Conservation (phyloP, 2,113 vertebrate species). For the western clawed frog (Xenopus tropicalis) region DNA sequence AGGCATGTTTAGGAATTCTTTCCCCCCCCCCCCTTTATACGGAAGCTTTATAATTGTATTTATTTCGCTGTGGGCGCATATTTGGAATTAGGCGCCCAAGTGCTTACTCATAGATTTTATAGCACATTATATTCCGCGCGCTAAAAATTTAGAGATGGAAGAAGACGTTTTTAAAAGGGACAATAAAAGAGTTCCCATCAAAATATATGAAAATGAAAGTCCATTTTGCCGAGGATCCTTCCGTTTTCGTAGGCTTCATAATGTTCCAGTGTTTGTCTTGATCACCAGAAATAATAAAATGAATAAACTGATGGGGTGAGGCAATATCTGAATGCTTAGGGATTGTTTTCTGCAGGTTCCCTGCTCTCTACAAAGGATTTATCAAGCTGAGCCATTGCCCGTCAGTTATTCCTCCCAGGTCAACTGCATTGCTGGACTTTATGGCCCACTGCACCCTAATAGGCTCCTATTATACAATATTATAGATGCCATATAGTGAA, state of each 20-base stretch:
- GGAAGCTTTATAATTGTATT: not conserved
- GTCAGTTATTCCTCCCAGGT: too few relatives aligned
- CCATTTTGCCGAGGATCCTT: not conserved
- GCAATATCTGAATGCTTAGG: too few relatives aligned
- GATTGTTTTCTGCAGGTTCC: too few relatives aligned
- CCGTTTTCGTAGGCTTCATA: not conserved
- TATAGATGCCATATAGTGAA: too few relatives aligned
- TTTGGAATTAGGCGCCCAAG: not conserved
- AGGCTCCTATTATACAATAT: too few relatives aligned
- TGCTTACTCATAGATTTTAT: conserved; percentile 1
- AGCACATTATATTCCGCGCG: not conserved
- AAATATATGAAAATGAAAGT: not conserved
- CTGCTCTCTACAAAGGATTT: too few relatives aligned
- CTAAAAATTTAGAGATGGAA: not conserved
- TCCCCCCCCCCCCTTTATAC: not conserved
- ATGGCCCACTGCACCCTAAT: too few relatives aligned
- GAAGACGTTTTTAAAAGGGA: not conserved
- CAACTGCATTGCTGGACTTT: too few relatives aligned
- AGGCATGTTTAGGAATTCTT: not conserved
- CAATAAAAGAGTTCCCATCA: not conserved
- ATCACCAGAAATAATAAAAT: not conserved
- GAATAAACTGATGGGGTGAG: too few relatives aligned
- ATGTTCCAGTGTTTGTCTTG: not conserved
- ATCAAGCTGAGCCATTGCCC: too few relatives aligned
- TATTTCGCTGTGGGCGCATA: not conserved